phyloP scores from a whole-genome alignment of 1,140 invertebrate species.

The Sarcophaga peregrina region DNA sequence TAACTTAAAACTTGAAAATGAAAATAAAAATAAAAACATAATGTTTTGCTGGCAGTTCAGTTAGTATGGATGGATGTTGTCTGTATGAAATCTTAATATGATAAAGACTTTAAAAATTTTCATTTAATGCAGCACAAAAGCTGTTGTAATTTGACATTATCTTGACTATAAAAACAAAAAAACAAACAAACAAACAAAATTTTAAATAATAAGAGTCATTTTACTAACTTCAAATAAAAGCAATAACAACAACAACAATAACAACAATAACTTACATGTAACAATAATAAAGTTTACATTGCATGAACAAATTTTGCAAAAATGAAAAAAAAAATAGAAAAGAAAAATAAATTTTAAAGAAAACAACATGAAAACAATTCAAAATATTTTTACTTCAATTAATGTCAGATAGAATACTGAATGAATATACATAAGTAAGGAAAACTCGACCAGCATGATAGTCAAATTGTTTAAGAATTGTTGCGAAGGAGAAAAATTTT shows the following conservation, averaged over 20 bases:
- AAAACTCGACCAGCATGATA: too few relatives aligned
- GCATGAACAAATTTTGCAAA: too few relatives aligned
- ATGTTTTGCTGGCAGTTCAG: background rate
- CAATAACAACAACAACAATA: background rate
- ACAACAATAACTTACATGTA: background rate
- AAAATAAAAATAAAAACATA: background rate
- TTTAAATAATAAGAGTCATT: background rate
- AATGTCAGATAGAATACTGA: too few relatives aligned
- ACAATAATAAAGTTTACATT: too few relatives aligned
- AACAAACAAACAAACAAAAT: conserved; percentile 2
- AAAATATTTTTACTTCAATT: too few relatives aligned
- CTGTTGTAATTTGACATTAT: conserved; percentile 24
- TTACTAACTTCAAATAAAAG: too few relatives aligned
- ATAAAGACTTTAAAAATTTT: conserved; percentile 8
- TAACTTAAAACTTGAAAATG: conserved; percentile 3
- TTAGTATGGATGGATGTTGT: background rate
- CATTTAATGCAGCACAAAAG: conserved; percentile 21
- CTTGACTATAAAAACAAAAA: background rate
- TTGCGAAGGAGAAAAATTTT: too few relatives aligned
- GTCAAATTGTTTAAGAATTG: too few relatives aligned
- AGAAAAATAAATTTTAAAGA: too few relatives aligned
- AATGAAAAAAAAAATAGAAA: too few relatives aligned
- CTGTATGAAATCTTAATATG: conserved; percentile 12
- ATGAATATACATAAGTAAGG: too few relatives aligned
- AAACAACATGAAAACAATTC: too few relatives aligned